These are phyloP conservation scores for Silurus meridionalis DNA, from an alignment of 2,113 vertebrate species.

Conservation along the genomic window DNA sequence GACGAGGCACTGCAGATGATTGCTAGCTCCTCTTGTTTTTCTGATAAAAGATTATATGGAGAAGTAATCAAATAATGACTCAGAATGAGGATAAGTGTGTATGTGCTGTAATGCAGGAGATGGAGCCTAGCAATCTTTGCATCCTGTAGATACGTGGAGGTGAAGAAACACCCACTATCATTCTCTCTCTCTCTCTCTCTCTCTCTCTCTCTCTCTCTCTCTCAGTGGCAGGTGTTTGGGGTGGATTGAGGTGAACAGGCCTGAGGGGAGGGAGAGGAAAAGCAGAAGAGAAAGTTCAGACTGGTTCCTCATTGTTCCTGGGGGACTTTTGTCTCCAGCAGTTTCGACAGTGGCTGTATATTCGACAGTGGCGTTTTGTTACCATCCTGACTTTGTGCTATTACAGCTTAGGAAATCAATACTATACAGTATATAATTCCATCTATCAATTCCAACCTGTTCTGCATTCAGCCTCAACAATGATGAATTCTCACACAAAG, in stretches of 20 bases:
- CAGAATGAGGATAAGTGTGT: not conserved
- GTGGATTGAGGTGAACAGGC: conserved; percentile 39
- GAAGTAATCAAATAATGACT: not conserved
- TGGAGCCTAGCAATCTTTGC: not conserved
- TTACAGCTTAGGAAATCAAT: not conserved
- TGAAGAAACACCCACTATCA: conserved; percentile 19
- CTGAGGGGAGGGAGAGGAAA: conserved; percentile 25
- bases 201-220: conserved; percentile 16
- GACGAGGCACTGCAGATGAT: not conserved
- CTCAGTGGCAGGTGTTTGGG: conserved; percentile 50
- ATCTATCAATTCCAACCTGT: not conserved
- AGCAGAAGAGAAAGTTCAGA: conserved; percentile 5
- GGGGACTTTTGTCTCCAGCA: conserved; percentile 12
- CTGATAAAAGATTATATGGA: not conserved
- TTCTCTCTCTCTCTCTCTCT: conserved; percentile 6
- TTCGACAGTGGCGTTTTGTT: not conserved
- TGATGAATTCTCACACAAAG: too few species aligned
- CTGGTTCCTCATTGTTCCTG: conserved; percentile 33
- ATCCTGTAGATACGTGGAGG: not conserved
- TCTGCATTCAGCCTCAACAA: too few species aligned
- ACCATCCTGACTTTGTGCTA: not conserved
- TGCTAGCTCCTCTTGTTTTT: not conserved
- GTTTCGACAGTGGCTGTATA: conserved; percentile 6
- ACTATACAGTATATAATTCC: not conserved
- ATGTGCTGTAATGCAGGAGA: not conserved